phyloP scores from a whole-genome alignment of 2,797 vertebrate genomes.

The Crocodylus rhombifer region DNA sequence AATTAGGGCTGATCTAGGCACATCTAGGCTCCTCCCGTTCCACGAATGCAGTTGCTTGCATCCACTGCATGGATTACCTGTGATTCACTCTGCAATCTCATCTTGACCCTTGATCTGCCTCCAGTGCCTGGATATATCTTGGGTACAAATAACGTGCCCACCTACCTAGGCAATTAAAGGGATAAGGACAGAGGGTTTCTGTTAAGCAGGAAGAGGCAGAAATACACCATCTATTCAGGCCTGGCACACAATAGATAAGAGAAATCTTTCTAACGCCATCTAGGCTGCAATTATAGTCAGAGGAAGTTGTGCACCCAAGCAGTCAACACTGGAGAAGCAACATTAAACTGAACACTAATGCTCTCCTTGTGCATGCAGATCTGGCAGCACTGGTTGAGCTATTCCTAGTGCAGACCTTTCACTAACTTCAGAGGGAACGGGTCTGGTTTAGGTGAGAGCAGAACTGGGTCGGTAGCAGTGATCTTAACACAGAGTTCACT shows the following conservation, averaged over 20 bases:
- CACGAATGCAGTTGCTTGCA: background rate
- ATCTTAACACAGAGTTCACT: conserved; percentile 33
- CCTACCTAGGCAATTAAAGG: background rate
- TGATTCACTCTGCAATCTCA: background rate
- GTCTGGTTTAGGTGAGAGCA: background rate
- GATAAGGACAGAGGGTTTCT: background rate
- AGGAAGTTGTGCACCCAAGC: background rate
- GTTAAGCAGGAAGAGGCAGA: background rate
- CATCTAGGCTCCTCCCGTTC: background rate
- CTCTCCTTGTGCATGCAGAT: background rate
- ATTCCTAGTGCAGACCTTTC: background rate
- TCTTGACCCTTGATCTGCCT: background rate
- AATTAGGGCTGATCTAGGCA: background rate
- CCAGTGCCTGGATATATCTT: background rate
- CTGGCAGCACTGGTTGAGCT: background rate
- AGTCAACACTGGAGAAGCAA: background rate
- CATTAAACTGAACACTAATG: background rate
- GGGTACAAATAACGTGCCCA: background rate
- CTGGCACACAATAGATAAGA: background rate
- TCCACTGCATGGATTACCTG: background rate
- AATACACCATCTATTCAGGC: background rate
- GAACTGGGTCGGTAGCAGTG: background rate
- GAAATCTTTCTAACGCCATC: background rate
- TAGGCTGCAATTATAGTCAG: background rate
- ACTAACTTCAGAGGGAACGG: rapidly evolving